Percentiles rank a stretch among this genome's conserved stretches.
Evolutionary conservation across 2,888 invertebrate genomes (phyloP).

Genomic region (Lepidocyrtoides sp.): DNA sequence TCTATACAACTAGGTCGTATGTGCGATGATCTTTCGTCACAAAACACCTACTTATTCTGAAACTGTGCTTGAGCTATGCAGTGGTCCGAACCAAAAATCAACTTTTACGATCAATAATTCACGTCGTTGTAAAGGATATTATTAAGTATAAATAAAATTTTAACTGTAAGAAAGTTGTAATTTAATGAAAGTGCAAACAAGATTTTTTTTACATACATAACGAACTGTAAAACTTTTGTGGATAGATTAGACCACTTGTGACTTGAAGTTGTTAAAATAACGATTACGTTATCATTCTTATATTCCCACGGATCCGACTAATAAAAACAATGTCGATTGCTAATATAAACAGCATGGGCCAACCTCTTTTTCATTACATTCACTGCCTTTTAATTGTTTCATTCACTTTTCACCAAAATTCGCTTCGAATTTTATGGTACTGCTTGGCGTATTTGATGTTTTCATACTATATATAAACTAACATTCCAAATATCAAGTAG

Average conservation of each 20-base stretch:
- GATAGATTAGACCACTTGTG: not conserved
- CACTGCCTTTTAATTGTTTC: too few species aligned
- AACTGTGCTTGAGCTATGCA: not conserved
- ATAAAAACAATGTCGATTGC: too few species aligned
- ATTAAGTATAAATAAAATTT: not conserved
- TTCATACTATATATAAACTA: too few species aligned
- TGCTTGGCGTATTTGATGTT: too few species aligned
- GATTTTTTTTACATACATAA: not conserved
- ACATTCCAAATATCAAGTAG: too few species aligned
- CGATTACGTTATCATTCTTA: too few species aligned
- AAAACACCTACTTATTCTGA: not conserved
- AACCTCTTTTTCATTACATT: too few species aligned
- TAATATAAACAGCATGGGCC: too few species aligned
- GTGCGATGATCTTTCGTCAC: not conserved
- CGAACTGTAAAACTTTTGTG: not conserved
- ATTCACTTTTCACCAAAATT: slow-evolving; percentile 28
- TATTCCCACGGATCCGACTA: not conserved
- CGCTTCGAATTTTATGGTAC: too few species aligned
- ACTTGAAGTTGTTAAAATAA: too few species aligned
- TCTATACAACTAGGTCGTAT: not conserved
- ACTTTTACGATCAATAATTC: slow-evolving; percentile 3
- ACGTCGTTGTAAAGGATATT: not conserved
- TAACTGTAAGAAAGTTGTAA: not conserved
- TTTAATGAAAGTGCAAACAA: not conserved
- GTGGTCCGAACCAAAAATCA: not conserved